These are phyloP conservation scores for Saimiri boliviensis DNA, from an alignment of 2,113 vertebrate species.

Conservation along the genomic window DNA sequence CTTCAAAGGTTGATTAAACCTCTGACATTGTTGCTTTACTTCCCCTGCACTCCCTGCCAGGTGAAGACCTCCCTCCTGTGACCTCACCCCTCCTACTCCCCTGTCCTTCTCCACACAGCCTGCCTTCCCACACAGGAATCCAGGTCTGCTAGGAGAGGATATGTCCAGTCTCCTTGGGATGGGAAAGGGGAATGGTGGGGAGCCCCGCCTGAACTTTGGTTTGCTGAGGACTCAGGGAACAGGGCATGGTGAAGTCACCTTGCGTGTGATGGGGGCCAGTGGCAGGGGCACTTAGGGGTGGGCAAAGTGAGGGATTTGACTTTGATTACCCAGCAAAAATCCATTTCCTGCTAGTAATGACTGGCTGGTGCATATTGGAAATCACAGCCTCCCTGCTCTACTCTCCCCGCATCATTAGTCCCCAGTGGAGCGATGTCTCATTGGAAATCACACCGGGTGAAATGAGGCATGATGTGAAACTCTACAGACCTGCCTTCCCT, in stretches of 20 bases:
- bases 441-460: slow-evolving; percentile 59
- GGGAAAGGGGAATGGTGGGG: no score
- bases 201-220: not conserved
- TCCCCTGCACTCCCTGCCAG: not conserved
- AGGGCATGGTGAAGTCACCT: not conserved
- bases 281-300: not conserved
- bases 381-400: slow-evolving; percentile 48
- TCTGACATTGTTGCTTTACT: not conserved
- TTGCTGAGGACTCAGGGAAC: not conserved
- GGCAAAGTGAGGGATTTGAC: slow-evolving; percentile 41
- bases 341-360: slow-evolving; percentile 66
- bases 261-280: not conserved
- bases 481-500: not conserved
- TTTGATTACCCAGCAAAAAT: slow-evolving; percentile 68
- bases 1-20: slow-evolving; percentile 69
- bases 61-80: slow-evolving; percentile 41
- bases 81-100: not conserved
- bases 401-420: slow-evolving; percentile 51
- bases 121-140: rapidly evolving
- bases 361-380: slow-evolving; percentile 62
- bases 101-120: not conserved
- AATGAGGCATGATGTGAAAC: not conserved
- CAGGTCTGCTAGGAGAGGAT: not conserved
- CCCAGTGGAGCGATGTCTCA: slow-evolving; percentile 62
- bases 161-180: not conserved